A percentile compares a stretch with the other conserved stretches of the same genome.
phyloP scores from a whole-genome alignment of 2,888 invertebrate species.

The Drosophila falleni region DNA sequence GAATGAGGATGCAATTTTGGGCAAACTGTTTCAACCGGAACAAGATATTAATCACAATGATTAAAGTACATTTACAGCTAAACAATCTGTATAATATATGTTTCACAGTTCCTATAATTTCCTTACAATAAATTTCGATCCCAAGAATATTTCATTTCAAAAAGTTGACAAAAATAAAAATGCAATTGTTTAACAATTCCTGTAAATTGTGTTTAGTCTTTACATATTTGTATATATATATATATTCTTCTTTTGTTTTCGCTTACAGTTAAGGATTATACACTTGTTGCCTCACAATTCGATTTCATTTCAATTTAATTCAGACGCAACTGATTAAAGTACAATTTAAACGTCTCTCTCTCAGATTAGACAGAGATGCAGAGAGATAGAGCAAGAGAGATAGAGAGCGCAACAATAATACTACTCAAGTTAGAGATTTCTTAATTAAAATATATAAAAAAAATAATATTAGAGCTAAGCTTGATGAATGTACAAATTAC shows the following conservation, averaged over 20 bases:
- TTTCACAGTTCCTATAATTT: no score
- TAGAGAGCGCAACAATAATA: conserved; percentile 38
- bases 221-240: conserved; percentile 24
- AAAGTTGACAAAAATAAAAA: background rate
- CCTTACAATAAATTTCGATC: no score
- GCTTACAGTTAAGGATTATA: conserved; percentile 48
- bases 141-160: no score
- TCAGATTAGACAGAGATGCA: conserved; percentile 9
- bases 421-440: conserved; percentile 40
- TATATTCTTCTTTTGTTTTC: conserved; percentile 13
- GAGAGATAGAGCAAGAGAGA: conserved; percentile 19
- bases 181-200: background rate
- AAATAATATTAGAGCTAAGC: conserved; percentile 34
- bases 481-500: conserved; percentile 49
- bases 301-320: background rate
- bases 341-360: conserved; percentile 6
- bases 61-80: background rate
- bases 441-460: conserved; percentile 14
- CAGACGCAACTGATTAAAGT: conserved; percentile 10
- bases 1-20: conserved; percentile 4
- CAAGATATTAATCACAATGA: background rate
- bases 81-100: background rate
- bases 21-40: background rate
- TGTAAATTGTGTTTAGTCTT: background rate
- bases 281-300: conserved; percentile 30